Percentiles rank a stretch among this genome's conserved stretches.
Conservation (phyloP, 2,888 invertebrate genomes). For the Lithophane socia region DNA sequence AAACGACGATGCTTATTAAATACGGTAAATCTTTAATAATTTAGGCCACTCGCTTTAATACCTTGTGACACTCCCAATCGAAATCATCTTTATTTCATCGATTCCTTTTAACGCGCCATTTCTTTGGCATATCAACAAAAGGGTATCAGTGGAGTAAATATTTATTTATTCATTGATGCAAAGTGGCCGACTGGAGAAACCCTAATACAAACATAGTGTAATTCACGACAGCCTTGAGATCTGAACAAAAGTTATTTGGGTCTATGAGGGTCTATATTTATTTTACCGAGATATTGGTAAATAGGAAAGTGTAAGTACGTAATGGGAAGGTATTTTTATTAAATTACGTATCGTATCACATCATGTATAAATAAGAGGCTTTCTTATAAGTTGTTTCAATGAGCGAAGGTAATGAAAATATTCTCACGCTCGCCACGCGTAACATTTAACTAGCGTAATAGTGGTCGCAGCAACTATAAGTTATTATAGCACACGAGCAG, state of each 20-base stretch:
- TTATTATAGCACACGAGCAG: constrained; percentile 2
- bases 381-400: constrained; percentile 5
- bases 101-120: constrained; percentile 42
- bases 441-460: constrained; percentile 28
- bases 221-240: constrained; percentile 47
- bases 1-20: background rate
- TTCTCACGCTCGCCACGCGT: constrained; percentile 30
- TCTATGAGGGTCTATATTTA: constrained; percentile 39
- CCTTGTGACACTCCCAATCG: constrained; percentile 4
- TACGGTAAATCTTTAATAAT: background rate
- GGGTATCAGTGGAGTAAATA: constrained; percentile 65
- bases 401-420: constrained; percentile 9
- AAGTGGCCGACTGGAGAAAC: constrained; percentile 61
- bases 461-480: background rate
- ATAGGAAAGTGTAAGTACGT: constrained; percentile 34
- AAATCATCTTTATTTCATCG: constrained; percentile 43
- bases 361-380: background rate
- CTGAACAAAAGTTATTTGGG: constrained; percentile 44
- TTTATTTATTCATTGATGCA: constrained; percentile 69
- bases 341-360: background rate
- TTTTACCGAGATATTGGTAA: constrained; percentile 32
- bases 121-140: constrained; percentile 60
- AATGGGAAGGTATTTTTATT: constrained; percentile 28
- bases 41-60: background rate
- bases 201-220: constrained; percentile 54